Percentiles rank a stretch among this genome's conserved stretches.
phyloP scores from a whole-genome alignment of 1,140 invertebrate genomes.

The Euura lappo region DNA sequence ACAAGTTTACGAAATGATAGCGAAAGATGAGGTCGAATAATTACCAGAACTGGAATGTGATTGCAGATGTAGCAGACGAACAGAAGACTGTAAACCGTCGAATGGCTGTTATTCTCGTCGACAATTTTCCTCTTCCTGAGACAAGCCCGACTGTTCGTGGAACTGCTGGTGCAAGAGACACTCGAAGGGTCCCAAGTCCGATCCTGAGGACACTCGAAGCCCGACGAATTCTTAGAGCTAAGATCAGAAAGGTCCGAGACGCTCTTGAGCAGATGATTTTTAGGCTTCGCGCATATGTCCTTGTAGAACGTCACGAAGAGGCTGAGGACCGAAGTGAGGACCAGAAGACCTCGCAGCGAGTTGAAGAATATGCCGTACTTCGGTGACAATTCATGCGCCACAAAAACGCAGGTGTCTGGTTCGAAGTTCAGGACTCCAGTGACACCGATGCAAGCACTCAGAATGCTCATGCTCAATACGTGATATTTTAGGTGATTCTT shows the following conservation, averaged over 20 bases:
- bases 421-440: constrained; percentile 56
- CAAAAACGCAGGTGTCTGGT: constrained; percentile 54
- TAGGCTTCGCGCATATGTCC: constrained; percentile 46
- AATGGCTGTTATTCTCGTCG: constrained; percentile 51
- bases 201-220: constrained; percentile 49
- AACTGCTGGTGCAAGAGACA: constrained; percentile 53
- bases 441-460: constrained; percentile 59
- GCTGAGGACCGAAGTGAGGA: constrained; percentile 41
- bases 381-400: constrained; percentile 58
- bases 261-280: constrained; percentile 49
- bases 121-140: constrained; percentile 44
- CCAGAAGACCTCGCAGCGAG: constrained; percentile 53
- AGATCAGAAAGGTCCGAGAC: constrained; percentile 53
- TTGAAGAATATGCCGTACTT: constrained; percentile 62
- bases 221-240: constrained; percentile 53
- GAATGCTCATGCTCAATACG: constrained; percentile 59
- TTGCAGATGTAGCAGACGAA: constrained; percentile 60
- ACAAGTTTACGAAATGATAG: too few relatives aligned
- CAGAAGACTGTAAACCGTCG: constrained; percentile 57
- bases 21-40: constrained; percentile 18
- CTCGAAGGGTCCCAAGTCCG: constrained; percentile 52
- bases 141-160: constrained; percentile 52
- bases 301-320: constrained; percentile 41
- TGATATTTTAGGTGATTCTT: constrained; percentile 65
- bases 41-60: constrained; percentile 63